Evolutionary conservation across 2,888 invertebrate genomes (phyloP), one percentile per base, ranked within the genome.

Genomic region (Megastigmus dorsalis): DNA sequence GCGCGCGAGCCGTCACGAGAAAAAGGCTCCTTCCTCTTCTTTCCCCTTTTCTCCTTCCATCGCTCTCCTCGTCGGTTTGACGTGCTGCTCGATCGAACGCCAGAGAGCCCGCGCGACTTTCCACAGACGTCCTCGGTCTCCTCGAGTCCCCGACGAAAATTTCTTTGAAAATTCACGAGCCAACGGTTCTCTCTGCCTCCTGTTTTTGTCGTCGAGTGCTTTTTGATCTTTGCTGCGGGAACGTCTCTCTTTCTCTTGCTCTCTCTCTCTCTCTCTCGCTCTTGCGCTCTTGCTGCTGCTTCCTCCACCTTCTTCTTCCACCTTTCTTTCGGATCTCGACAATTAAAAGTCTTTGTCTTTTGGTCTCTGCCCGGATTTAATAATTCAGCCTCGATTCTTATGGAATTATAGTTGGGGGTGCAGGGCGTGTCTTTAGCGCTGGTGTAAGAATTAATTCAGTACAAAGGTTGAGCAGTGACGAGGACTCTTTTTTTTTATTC

Each of bases 81-180:
- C 36, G 15, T 43, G 7, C 69, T n/a, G n/a, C 23, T 26, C 30
- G 15, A 38, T 62, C 69, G 52, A 45, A 67, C 45, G 20, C n/a
- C n/a, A n/a, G n/a, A n/a, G n/a, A n/a, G n/a, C n/a, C n/a, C n/a
- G n/a, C 33, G n/a, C 7, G 23, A 7, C 41, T n/a, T n/a, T 3
- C 23, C 38, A 23, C 48, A 26, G 15, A 36, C 26, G 23, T 9
- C 36, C 26, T 28, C 23, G 36, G 7, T 9, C 23, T 18, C 23
- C 9, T 60, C 45, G 30, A n/a, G n/a, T n/a, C n/a, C n/a, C n/a
- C n/a, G n/a, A n/a, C n/a, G n/a, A n/a, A 62, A 60, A 67, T 45
- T 60, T 43, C 41, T 67, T 73, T 60, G 54, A 67, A 67, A 66
- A 43, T 78, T 50, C 48, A 50, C 41, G 33, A 50, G 43, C 26